Evolutionary conservation across 1,140 invertebrate genomes (phyloP), one percentile per base, ranked within the genome.

Genomic region (Cephus cinctus): DNA sequence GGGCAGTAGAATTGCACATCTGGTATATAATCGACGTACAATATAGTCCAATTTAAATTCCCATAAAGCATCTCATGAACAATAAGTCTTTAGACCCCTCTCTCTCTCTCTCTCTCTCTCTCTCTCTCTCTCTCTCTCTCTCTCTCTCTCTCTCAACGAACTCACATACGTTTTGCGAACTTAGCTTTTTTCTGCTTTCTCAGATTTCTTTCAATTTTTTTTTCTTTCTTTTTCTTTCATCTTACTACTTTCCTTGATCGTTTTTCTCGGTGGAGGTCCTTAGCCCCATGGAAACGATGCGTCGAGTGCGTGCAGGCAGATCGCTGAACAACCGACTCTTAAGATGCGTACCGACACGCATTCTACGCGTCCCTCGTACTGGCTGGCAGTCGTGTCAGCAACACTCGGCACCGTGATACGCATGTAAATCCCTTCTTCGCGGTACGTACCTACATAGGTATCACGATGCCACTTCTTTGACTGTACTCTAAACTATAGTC

Each of bases 271-370:
- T 21, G 40, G 25, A 32, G 43, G 48, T 50, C 40, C 47, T 47
- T 56, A 59, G 25, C 25, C 25, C n/a, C 25, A 8, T 8, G 6
- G 14, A 32, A 21, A 5, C 19, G 30, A 27, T 32, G 12, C 36
- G 40, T 14, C 42, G 25, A 25, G 36, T 36, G 56, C 53, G 20
- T 59, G 58, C 58, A 61, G 57, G 54, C 59, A 60, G 54, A 61
- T 40, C 51, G 39, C 43, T 53, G 54, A 50, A 47, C 55, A 50
- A 42, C 49, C n/a, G 47, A 61, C 50, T 61, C 51, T 61, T 57
- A 61, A 61, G 58, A 61, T 61, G 59, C 59, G 59, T 61, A 57
- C 54, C 58, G 51, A 61, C 58, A 48, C 59, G 59, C 58, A 57
- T 61, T 61, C 58, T 61, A 61, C 58, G 54, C 57, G 58, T 52